Conservation (phyloP, 1,140 invertebrate genomes). For the Calliphora vicina region DNA sequence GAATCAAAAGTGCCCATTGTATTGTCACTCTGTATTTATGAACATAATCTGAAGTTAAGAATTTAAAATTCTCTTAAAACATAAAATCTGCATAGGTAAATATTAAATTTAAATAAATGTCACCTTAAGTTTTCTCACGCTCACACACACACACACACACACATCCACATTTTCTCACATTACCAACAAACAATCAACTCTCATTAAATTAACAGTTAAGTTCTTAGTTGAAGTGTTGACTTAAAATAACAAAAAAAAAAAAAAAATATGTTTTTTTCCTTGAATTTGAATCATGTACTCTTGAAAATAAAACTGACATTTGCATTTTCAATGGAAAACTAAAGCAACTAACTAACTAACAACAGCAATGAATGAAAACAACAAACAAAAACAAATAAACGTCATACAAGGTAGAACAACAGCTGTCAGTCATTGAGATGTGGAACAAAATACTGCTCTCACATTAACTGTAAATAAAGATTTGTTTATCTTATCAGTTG, state of each 20-base stretch:
- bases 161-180: too few relatives aligned
- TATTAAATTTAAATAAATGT: too few relatives aligned
- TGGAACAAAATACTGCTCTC: not conserved
- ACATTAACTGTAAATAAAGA: too few relatives aligned
- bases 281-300: constrained; percentile 1
- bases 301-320: not conserved
- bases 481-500: too few relatives aligned
- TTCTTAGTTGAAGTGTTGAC: not conserved
- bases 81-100: too few relatives aligned
- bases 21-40: too few relatives aligned
- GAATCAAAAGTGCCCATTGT: too few relatives aligned
- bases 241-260: too few relatives aligned
- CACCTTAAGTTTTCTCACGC: too few relatives aligned
- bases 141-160: too few relatives aligned
- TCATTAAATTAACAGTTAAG: not conserved
- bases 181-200: not conserved
- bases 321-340: not conserved
- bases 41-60: too few relatives aligned
- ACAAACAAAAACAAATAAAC: not conserved
- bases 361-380: not conserved
- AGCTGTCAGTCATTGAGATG: not conserved
- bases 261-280: not conserved
- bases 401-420: not conserved
- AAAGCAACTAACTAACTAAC: not conserved
- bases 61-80: too few relatives aligned